Base-by-base conservation (phyloP, 2,113 vertebrate species). In the Cyanistes caeruleus region DNA sequence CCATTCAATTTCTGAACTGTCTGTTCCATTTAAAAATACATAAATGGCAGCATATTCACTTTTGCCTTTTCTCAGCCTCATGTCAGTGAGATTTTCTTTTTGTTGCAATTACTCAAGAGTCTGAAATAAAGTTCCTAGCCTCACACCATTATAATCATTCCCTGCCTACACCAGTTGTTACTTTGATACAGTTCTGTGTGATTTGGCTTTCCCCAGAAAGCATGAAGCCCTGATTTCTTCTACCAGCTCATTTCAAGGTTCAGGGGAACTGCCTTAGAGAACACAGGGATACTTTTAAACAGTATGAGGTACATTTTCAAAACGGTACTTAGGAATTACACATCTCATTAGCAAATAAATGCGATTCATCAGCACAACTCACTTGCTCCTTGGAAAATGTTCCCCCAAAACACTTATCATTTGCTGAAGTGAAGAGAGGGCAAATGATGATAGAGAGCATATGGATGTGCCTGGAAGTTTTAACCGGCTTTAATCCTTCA, bases 341-440 rank as follows among this genome's bases (percentile, higher is more conserved):
- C 85, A 72, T 77, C 73, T 96, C 75, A 75, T 96, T 93, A 96
- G 53, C 76, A 95, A 88, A 84, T 81, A 95, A 92, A 84, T 94
- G 73, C 93, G 76, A 94, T 93, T 89, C 76, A 56, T 75, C 10
- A 9, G 49, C 44, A 39, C 33, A 95, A 85, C 28, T 87, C 77
- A 43, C 64, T 92, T 31, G 25, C 63, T 76, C 9, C 67, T 92
- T 86, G 70, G 81, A 90, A 96, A 70, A 74, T 55, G 13, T 51
- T 87, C 51, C 62, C 19, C 53, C 18, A 33, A 73, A 94, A 79
- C 69, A 68, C 18, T 21, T 89, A 7, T 35, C 65, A 84, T 89
- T 89, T 95, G 49, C 74, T 91, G 53, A 89, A 91, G 65, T 91
- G 91, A 81, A 75, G 86, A 78, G 78, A 82, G 46, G 27, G 24